Base-by-base conservation (phyloP, 2,113 vertebrate species). In the Gopherus flavomarginatus region DNA sequence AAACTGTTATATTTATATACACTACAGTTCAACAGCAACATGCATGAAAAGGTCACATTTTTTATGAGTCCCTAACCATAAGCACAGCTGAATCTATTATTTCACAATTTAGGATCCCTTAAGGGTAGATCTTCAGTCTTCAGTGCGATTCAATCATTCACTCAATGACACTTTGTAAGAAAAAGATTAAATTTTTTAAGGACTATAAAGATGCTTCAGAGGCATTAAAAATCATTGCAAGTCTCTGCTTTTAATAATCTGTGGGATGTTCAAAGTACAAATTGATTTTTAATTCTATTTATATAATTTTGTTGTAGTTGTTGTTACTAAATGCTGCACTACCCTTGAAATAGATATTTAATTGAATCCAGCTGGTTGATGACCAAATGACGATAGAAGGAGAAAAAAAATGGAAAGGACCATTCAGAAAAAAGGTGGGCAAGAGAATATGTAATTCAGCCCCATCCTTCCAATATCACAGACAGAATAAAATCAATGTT, bases 61-160 rank as follows among this genome's bases (percentile, higher is more conserved):
- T 85, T 65, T 94, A 17, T 14, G 54, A 59, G 54, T 56, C 44
- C 6, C 38, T 83, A 86, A 84, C 35, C n/a, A 8, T 29, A 77
- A 44, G 21, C 38, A 82, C 6, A 1, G 87, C 14, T 42, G 11
- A 90, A 86, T 65, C 17, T 38, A 89, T 50, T 53, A 44, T 57
- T 50, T 21, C 5, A 59, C 47, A 0, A 0, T 31, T 7, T 42
- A 69, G 26, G 2, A 26, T 78, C 75, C 24, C 24, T 27, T 78
- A 47, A 44, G 5, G 35, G 82, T 2, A 8, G 22, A 65, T 5
- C 44, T 3, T 9, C 53, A 56, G 85, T 47, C 44, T 3, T 11
- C 50, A 52, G 83, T 52, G 65, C 14, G 4, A 44, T 49, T 91
- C 29, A 27, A 65, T 19, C 38, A 69, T 91, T 14, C 82, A 85